Percentiles rank a stretch among this genome's conserved stretches.
These are phyloP conservation scores for Bettongia penicillata DNA, from an alignment of 2,113 vertebrate genomes.

Conservation along the genomic window DNA sequence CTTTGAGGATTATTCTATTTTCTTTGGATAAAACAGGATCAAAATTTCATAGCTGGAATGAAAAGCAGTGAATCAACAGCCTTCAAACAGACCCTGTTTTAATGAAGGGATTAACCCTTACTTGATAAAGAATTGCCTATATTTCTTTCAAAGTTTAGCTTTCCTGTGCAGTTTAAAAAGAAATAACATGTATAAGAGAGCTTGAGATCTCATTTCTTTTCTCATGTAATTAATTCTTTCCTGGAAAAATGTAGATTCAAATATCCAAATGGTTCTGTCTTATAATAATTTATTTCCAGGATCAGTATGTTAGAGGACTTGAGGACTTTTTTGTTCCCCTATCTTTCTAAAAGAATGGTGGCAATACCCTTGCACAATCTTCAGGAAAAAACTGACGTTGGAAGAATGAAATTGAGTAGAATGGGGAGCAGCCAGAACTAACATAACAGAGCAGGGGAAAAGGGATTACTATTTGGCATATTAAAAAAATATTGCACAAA, in stretches of 20 bases:
- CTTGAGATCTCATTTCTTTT: constrained; percentile 45
- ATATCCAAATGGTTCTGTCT: constrained; percentile 26
- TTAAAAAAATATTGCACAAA: constrained; percentile 28
- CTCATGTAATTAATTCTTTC: constrained; percentile 21
- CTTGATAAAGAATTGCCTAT: constrained; percentile 55
- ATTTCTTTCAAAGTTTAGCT: constrained; percentile 67
- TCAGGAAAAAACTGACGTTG: constrained; percentile 16
- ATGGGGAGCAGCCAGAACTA: not conserved
- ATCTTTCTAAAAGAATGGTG: constrained; percentile 5
- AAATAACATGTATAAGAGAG: not conserved
- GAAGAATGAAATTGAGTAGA: constrained; percentile 41
- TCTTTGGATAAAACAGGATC: constrained; percentile 28
- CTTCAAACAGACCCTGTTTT: constrained; percentile 52
- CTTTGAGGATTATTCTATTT: constrained; percentile 51
- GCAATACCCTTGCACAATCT: constrained; percentile 14
- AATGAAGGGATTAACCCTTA: constrained; percentile 26
- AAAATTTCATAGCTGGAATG: constrained; percentile 61
- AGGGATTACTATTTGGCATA: not conserved
- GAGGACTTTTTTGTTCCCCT: not conserved
- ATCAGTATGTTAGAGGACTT: not conserved
- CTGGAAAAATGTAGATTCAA: constrained; percentile 42
- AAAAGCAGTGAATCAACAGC: constrained; percentile 49
- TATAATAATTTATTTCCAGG: constrained; percentile 60
- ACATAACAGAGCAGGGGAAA: constrained; percentile 3
- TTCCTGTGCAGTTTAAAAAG: constrained; percentile 44